Base-by-base conservation (phyloP, 2,797 vertebrate genomes). In the Enteromius viviparus region DNA sequence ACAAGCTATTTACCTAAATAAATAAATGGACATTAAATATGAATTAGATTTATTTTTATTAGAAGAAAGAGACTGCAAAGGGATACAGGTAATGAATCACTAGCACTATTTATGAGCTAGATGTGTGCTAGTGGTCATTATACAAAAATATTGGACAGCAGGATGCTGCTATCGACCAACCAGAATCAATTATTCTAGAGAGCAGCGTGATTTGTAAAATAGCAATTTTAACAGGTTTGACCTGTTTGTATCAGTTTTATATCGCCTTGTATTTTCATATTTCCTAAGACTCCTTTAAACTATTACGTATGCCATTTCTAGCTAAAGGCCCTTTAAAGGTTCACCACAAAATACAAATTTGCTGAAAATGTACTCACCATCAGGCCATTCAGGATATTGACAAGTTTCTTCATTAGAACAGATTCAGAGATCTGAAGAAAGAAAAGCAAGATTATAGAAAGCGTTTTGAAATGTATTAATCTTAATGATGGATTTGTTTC, bases 131-230 rank as follows among this genome's bases (percentile, higher is more conserved):
- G 19, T n/a, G 47, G 29, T 14, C 12, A 55, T 75, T 75, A 14
- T 15, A 12, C 11, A 23, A 23, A n/a, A 37, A 5, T 15, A 70
- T 9, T 55, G 29, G 19, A 53, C 49, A 14, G 71, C 29, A 53
- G 29, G 29, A 37, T 55, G 49, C 12, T 14, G 51, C 6, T 1
- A 74, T 15, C 12, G 32, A 75, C 49, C 21, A 23, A 75, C 34
- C 49, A 75, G 72, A 55, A 55, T 55, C 32, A 75, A 55, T 51
- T 55, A 72, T 7, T 72, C 47, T 32, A 14, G 49, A 75, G 32
- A 75, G 72, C 6, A 15, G 21, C n/a, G 14, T 55, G 4, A 37
- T 55, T 37, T 53, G 32, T 55, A 55, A 34, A 74, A 53, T 53
- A 3, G 21, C 53, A 14, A 45, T 45, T 11, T 3, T 23, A 74